These are phyloP conservation scores for Drosophila santomea DNA, from an alignment of 1,140 invertebrate genomes.

Conservation along the genomic window DNA sequence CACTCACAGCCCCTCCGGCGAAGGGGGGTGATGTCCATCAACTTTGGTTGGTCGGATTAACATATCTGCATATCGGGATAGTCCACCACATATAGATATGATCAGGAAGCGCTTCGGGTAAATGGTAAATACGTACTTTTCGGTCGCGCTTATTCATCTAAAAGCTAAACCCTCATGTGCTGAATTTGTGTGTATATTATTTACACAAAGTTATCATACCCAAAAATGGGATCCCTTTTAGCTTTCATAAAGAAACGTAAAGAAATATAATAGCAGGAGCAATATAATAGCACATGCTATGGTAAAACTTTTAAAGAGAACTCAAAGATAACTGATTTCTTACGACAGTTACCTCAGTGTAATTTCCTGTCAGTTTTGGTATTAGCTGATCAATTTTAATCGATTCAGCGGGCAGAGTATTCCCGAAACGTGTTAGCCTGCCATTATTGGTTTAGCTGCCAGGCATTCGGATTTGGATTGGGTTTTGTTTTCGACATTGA, in stretches of 20 bases:
- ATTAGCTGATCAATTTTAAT: slow-evolving; percentile 1
- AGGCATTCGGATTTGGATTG: not conserved
- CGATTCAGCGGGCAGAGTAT: slow-evolving; percentile 6
- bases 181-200: not conserved
- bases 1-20: not conserved
- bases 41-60: slow-evolving; percentile 9
- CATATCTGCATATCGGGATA: slow-evolving; percentile 29
- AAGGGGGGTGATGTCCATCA: slow-evolving; percentile 25
- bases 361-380: no score
- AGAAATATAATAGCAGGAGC: no score
- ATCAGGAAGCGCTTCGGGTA: slow-evolving; percentile 6
- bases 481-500: not conserved
- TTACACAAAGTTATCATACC: no score
- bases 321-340: no score
- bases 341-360: no score
- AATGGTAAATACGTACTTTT: slow-evolving; percentile 3
- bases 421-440: not conserved
- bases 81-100: not conserved
- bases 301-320: no score
- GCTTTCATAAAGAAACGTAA: no score
- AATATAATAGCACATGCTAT: no score
- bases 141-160: no score
- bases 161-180: not conserved
- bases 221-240: no score
- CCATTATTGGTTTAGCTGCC: slow-evolving; percentile 12